phyloP scores from a whole-genome alignment of 2,113 vertebrate species.

The Paramormyrops kingsleyae region DNA sequence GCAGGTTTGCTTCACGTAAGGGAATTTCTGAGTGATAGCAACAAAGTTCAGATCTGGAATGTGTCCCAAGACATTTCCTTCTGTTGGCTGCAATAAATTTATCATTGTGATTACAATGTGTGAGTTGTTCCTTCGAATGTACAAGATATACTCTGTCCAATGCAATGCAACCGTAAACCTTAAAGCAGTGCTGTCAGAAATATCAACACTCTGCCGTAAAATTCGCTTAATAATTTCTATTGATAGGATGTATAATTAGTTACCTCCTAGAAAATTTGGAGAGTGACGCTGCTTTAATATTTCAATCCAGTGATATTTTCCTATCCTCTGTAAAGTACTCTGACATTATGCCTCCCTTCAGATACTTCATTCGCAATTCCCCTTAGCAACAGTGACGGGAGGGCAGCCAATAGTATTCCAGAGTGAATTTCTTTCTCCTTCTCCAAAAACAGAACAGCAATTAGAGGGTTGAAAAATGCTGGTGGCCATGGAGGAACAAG shows the following conservation, averaged over 20 bases:
- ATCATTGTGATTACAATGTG: not conserved
- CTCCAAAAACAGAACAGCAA: constrained; percentile 35
- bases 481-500: constrained; percentile 30
- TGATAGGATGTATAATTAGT: not conserved
- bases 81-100: not conserved
- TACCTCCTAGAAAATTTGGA: not conserved
- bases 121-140: not conserved
- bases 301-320: not conserved
- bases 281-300: not conserved
- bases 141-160: not conserved
- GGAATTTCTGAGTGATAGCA: not conserved
- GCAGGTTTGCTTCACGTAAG: not conserved
- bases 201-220: not conserved
- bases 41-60: not conserved
- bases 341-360: constrained; percentile 20
- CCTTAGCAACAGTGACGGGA: constrained; percentile 56
- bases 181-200: not conserved
- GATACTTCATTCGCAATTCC: constrained; percentile 19
- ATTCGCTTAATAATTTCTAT: not conserved
- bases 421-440: not conserved
- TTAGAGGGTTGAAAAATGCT: constrained; percentile 36
- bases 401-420: constrained; percentile 42
- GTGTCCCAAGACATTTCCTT: not conserved
- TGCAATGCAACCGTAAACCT: not conserved
- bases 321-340: not conserved